These are phyloP conservation scores for Bos indicus DNA, from an alignment of 2,113 vertebrate species.

Conservation along the genomic window DNA sequence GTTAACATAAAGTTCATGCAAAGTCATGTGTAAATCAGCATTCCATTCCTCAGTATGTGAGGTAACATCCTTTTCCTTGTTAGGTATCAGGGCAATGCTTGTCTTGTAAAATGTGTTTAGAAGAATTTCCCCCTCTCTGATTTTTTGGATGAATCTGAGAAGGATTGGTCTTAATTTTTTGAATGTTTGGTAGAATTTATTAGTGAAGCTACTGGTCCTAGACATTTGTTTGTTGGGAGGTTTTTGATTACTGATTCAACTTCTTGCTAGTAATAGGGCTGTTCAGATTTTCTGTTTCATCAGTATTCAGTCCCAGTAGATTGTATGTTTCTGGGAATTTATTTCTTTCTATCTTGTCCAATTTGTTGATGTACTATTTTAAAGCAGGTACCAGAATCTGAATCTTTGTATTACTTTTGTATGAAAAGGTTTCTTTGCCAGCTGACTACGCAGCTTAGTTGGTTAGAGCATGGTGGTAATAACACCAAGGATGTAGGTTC, in stretches of 20 bases:
- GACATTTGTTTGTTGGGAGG: not conserved
- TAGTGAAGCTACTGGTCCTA: not conserved
- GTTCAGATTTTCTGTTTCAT: not conserved
- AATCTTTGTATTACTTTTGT: not conserved
- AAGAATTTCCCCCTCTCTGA: not conserved
- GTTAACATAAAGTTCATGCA: not conserved
- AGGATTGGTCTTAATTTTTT: not conserved
- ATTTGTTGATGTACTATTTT: not conserved
- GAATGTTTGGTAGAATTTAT: not conserved
- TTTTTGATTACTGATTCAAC: not conserved
- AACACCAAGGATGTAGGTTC: not conserved
- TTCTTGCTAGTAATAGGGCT: not conserved
- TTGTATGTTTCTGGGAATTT: not conserved
- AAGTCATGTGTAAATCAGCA: not conserved
- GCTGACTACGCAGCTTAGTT: not conserved
- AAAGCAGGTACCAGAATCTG: not conserved
- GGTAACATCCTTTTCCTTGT: not conserved
- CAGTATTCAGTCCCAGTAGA: not conserved
- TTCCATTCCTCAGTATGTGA: not conserved
- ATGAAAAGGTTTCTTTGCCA: rapidly evolving
- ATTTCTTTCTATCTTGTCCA: not conserved
- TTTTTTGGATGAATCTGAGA: not conserved
- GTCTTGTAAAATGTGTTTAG: not conserved
- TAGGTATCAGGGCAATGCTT: not conserved
- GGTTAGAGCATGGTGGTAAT: not conserved